Percentiles rank a stretch among this genome's conserved stretches.
phyloP scores from a whole-genome alignment of 1,140 invertebrate genomes.

The Uloborus diversus region DNA sequence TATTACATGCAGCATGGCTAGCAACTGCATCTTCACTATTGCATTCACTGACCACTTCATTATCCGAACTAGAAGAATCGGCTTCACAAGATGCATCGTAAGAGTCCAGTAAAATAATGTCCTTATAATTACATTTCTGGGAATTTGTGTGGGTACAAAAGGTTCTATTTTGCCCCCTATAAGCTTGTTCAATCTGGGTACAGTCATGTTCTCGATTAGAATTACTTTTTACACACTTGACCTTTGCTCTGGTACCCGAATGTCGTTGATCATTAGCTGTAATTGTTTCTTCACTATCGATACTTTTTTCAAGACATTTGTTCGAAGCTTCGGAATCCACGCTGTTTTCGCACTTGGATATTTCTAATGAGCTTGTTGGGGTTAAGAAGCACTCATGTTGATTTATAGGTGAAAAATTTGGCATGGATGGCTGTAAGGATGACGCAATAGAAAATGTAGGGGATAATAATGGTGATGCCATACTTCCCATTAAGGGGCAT shows the following conservation, averaged over 20 bases:
- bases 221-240: conserved; percentile 17
- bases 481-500: conserved; percentile 17
- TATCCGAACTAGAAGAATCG: conserved; percentile 55
- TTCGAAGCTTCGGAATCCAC: conserved; percentile 8
- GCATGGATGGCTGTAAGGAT: not conserved
- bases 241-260: conserved; percentile 29
- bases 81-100: conserved; percentile 57
- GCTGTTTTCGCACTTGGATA: conserved; percentile 35
- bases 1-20: conserved; percentile 23
- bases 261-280: not conserved
- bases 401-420: conserved; percentile 18
- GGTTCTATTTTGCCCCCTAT: conserved; percentile 12
- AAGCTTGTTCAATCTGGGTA: conserved; percentile 9
- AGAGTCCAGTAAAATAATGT: conserved; percentile 34
- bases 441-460: conserved; percentile 25
- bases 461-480: conserved; percentile 24
- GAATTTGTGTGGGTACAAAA: not conserved
- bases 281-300: conserved; percentile 32
- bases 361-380: not conserved
- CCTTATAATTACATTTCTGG: conserved; percentile 29
- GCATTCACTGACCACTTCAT: conserved; percentile 33
- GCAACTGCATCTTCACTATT: conserved; percentile 71
- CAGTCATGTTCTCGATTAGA: conserved; percentile 14
- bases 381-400: conserved; percentile 31
- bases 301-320: conserved; percentile 44